Conservation (phyloP, 2,888 invertebrate genomes). For the Rhagonycha fulva region DNA sequence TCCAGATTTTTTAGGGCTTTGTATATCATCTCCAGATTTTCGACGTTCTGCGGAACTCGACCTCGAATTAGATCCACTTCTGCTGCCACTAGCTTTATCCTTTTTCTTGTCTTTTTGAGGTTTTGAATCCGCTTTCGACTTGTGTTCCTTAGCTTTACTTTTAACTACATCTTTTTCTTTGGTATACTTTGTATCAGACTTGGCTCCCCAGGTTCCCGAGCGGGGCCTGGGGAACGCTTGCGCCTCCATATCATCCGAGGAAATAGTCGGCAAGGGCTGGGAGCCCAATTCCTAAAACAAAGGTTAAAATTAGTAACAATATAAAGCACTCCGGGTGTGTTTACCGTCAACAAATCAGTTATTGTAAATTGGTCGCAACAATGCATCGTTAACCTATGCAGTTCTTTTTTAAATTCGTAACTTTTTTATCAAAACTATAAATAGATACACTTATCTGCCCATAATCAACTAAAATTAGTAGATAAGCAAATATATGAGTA, state of each 20-base stretch:
- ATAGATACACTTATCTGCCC: not conserved
- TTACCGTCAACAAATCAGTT: not conserved
- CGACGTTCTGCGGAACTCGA: slow-evolving; percentile 52
- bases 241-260: slow-evolving; percentile 56
- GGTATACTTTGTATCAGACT: slow-evolving; percentile 42
- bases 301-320: slow-evolving; percentile 3
- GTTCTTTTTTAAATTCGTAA: not conserved
- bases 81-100: slow-evolving; percentile 43
- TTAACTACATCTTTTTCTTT: slow-evolving; percentile 36
- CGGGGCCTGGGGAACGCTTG: slow-evolving; percentile 60
- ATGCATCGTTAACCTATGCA: not conserved
- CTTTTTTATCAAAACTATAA: not conserved
- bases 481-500: not conserved
- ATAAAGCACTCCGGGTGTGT: not conserved
- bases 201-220: slow-evolving; percentile 67
- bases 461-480: not conserved
- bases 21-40: slow-evolving; percentile 48
- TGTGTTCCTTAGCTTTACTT: slow-evolving; percentile 37
- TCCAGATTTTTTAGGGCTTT: slow-evolving; percentile 62
- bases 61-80: slow-evolving; percentile 54
- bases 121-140: slow-evolving; percentile 37
- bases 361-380: not conserved
- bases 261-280: slow-evolving; percentile 63
- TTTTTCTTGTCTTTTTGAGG: slow-evolving; percentile 46
- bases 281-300: slow-evolving; percentile 64